These are phyloP conservation scores for Brachionus asplanchnoidis DNA, from an alignment of 1,140 invertebrate species.

Conservation along the genomic window DNA sequence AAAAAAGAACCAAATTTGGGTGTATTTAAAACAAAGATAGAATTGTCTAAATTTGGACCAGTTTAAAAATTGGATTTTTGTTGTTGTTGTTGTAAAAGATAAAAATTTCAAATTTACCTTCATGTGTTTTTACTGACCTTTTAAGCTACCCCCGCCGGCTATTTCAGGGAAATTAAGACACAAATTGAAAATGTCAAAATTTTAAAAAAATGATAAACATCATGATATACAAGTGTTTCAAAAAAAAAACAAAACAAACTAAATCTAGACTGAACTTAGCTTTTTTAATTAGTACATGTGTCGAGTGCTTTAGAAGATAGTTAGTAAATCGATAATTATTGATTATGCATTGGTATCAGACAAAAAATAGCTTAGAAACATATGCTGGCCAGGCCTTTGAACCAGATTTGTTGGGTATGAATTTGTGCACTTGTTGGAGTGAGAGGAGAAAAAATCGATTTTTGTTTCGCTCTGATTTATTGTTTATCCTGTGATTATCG, in stretches of 20 bases:
- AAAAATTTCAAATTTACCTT: neutral
- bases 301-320: neutral
- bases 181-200: neutral
- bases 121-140: neutral
- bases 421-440: neutral
- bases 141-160: neutral
- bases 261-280: neutral
- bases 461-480: neutral
- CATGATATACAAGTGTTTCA: neutral
- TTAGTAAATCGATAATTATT: neutral
- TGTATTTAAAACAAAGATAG: neutral
- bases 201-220: neutral
- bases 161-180: neutral
- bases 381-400: neutral
- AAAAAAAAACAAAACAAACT: constrained; percentile 4
- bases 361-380: neutral
- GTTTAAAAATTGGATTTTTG: neutral
- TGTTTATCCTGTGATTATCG: neutral
- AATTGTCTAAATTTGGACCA: neutral
- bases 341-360: neutral
- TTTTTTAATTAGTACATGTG: neutral
- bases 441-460: neutral
- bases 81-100: neutral
- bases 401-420: neutral
- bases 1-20: too few relatives aligned